Conservation (phyloP, 2,797 vertebrate species). For the Rhinoraja longicauda region DNA sequence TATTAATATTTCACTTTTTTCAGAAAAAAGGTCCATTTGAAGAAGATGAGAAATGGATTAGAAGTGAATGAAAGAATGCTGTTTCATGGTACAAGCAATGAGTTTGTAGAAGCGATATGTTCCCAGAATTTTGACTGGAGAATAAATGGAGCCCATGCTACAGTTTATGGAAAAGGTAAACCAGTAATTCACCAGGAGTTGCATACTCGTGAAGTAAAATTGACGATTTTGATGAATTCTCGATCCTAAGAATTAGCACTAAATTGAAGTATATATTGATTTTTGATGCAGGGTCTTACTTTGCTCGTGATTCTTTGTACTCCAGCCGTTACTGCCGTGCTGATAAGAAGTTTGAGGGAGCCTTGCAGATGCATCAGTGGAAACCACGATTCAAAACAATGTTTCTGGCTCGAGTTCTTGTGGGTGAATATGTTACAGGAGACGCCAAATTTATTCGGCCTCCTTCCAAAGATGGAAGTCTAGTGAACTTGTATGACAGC, state of each 20-base stretch:
- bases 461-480: conserved; percentile 86
- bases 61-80: conserved; percentile 89
- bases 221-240: not conserved
- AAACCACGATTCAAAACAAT: conserved; percentile 80
- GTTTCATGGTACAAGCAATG: conserved; percentile 89
- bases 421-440: conserved; percentile 83
- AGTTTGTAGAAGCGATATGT: conserved; percentile 92
- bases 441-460: conserved; percentile 81
- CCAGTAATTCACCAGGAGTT: not conserved
- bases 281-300: conserved; percentile 78
- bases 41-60: conserved; percentile 76
- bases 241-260: not conserved
- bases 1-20: conserved; percentile 42
- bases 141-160: conserved; percentile 86
- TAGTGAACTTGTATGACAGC: conserved; percentile 90
- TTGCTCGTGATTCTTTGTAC: conserved; percentile 85
- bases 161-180: conserved; percentile 90
- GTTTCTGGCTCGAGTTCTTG: conserved; percentile 88
- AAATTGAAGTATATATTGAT: not conserved
- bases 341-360: conserved; percentile 75
- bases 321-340: conserved; percentile 91
- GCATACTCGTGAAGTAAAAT: conserved; percentile 37
- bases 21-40: conserved; percentile 90
- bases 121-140: conserved; percentile 97
- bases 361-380: conserved; percentile 70